phyloP scores from a whole-genome alignment of 2,797 vertebrate genomes.

The Siniperca scherzeri region DNA sequence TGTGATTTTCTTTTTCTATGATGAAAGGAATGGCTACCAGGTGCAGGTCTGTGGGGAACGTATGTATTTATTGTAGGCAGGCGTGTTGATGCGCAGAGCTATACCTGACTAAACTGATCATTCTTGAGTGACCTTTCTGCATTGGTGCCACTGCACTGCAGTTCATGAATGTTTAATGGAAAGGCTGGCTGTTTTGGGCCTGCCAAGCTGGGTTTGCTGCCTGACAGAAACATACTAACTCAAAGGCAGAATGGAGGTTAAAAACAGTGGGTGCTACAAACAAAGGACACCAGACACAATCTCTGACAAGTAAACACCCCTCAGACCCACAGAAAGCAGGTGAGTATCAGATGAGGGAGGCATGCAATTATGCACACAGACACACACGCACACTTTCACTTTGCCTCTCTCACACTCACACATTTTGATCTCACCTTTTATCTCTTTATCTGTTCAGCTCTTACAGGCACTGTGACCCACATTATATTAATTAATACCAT shows the following conservation, averaged over 20 bases:
- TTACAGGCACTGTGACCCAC: constrained; percentile 23
- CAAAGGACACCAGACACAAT: constrained; percentile 48
- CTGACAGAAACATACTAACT: constrained; percentile 75
- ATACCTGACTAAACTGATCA: constrained; percentile 69
- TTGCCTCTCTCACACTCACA: not conserved
- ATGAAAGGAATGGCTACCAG: constrained; percentile 40
- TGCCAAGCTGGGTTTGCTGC: constrained; percentile 68
- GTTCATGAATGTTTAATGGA: constrained; percentile 85
- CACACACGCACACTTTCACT: not conserved
- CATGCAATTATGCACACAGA: constrained; percentile 46
- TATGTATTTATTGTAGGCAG: constrained; percentile 68
- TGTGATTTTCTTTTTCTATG: constrained; percentile 62
- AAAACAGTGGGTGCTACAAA: constrained; percentile 59
- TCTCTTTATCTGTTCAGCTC: constrained; percentile 13
- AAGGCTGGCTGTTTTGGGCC: constrained; percentile 74
- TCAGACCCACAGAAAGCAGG: constrained; percentile 47
- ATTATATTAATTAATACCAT: constrained; percentile 28
- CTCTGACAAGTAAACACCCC: constrained; percentile 62
- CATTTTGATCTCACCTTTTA: constrained; percentile 2
- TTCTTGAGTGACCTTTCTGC: constrained; percentile 82
- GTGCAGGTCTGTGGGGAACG: constrained; percentile 57
- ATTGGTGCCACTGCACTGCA: constrained; percentile 75
- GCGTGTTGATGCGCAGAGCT: constrained; percentile 51
- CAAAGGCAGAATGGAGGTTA: constrained; percentile 69
- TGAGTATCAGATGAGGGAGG: constrained; percentile 30